Base-by-base conservation (phyloP, 1,140 invertebrate genomes). In the Oryctes rhinoceros region DNA sequence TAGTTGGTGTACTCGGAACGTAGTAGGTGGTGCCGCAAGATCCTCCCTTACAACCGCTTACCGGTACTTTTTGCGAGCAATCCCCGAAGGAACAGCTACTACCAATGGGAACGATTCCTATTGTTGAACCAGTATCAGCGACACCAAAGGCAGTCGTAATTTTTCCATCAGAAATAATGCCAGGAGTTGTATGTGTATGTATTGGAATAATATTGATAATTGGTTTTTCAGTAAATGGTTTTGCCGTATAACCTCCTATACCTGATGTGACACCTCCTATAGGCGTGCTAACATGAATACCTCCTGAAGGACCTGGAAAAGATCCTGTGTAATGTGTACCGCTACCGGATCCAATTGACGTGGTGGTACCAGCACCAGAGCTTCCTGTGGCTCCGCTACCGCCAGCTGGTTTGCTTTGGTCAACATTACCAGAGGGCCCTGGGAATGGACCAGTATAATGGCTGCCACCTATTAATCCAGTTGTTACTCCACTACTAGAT, bases 391-490 rank as follows among this genome's bases (percentile, higher is more conserved):
- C 37, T 79, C 78, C 78, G 71, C 15, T 35, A 1, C 9, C 47
- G 53, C 10, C 37, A 20, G 78, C 75, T 13, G 79, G 79, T 74
- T 79, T 81, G n/a, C 80, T 76, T 20, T 81, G 65, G n/a, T 81
- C 39, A 39, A 81, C 79, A 62, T 44, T 79, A 39, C 80, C 80
- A 1, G 20, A 30, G 5, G 80, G 80, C 11, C 80, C 80, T 10
- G 80, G 80, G 30, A 81, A 81, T 39, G 77, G 77, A 18, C 80
- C 80, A 80, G 75, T 65, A 24, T 80, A 80, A 65, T 80, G 80
- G n/a, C 37, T 35, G 0, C 20, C 44, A 48, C n/a, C 67, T 10
- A 35, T 37, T 71, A 6, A 30, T n/a, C 67, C 67, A 71, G 20
- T 15, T 7, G 67, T 74, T 71, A 7, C 4, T n/a, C 67, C 67